These are phyloP conservation scores for Sternotherus odoratus DNA, from an alignment of 2,797 vertebrate species.

Conservation along the genomic window DNA sequence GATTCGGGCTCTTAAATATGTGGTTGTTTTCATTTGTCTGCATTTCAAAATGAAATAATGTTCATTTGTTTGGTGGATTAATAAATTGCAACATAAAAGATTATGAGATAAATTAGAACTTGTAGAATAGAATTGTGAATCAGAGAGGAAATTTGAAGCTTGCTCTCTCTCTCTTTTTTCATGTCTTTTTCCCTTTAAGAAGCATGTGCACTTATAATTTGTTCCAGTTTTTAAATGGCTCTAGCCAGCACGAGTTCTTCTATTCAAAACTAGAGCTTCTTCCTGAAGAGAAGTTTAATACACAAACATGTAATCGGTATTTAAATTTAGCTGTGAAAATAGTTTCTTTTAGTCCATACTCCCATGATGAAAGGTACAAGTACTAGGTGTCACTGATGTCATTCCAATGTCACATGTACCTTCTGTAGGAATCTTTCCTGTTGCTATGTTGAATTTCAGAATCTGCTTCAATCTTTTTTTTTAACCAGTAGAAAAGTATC, in stretches of 20 bases:
- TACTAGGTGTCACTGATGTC: neutral
- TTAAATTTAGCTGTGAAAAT: neutral
- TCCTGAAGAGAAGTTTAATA: neutral
- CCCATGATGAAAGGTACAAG: neutral
- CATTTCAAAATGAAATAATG: neutral
- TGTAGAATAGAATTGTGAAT: neutral
- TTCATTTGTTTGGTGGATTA: neutral
- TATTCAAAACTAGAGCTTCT: neutral
- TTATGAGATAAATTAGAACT: neutral
- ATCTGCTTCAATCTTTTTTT: neutral
- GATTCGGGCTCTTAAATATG: constrained; percentile 2
- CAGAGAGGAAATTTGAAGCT: neutral
- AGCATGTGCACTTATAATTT: neutral
- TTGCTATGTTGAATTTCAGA: neutral
- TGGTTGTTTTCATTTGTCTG: neutral
- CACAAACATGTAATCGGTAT: neutral
- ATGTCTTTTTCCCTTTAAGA: neutral
- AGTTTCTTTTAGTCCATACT: accelerated
- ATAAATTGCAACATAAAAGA: neutral
- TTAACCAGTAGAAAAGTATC: neutral
- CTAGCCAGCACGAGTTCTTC: neutral
- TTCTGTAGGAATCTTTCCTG: neutral
- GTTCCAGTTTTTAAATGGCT: neutral
- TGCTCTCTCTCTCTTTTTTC: neutral
- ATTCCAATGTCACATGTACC: neutral